phyloP scores from a whole-genome alignment of 2,113 vertebrate genomes.

The Chloebia gouldiae region DNA sequence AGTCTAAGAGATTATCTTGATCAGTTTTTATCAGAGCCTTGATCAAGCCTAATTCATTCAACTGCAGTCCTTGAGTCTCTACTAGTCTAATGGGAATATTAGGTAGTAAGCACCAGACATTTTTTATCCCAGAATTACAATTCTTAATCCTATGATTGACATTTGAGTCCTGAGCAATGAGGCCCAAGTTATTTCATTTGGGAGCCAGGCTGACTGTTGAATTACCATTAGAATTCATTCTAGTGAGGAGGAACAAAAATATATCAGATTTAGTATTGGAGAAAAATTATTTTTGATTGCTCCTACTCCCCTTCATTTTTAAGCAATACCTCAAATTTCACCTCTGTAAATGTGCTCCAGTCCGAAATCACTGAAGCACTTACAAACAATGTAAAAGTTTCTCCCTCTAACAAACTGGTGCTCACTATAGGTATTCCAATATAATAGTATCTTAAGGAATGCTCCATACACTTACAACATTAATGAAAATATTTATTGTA shows the following conservation, averaged over 20 bases:
- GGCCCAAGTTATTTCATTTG: background rate
- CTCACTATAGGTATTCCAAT: rapidly evolving
- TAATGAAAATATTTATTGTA: background rate
- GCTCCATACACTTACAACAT: background rate
- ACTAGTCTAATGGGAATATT: background rate
- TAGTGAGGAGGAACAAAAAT: background rate
- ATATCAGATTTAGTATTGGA: background rate
- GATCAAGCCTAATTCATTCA: background rate
- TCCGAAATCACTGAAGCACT: background rate
- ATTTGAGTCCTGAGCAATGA: background rate
- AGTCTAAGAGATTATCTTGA: background rate
- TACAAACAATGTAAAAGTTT: background rate
- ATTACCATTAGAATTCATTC: background rate
- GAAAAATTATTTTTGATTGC: background rate
- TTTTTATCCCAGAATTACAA: background rate
- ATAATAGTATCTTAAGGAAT: background rate
- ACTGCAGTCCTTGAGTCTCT: background rate
- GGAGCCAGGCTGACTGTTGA: background rate
- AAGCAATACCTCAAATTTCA: background rate
- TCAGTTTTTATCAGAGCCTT: background rate
- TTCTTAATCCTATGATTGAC: background rate
- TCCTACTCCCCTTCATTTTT: background rate
- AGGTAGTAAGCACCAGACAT: background rate
- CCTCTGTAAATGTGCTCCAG: background rate
- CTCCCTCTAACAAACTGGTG: background rate